Evolutionary conservation across 1,140 invertebrate species (phyloP).

Genomic region (Gryon sp.): DNA sequence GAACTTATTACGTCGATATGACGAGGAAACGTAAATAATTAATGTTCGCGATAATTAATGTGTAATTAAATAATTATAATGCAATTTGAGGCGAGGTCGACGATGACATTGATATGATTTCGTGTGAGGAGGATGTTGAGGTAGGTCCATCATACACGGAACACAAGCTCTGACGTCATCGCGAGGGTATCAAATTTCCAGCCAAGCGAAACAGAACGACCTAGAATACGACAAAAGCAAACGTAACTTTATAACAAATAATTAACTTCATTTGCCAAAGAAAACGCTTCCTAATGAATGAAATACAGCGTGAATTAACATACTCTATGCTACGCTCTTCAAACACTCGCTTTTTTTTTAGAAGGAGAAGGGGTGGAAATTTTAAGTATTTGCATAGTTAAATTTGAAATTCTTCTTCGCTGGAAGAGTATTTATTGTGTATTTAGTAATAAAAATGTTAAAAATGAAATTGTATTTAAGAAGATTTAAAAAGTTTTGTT

Average conservation of each 20-base stretch:
- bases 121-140: constrained; percentile 45
- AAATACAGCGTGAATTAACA: constrained; percentile 24
- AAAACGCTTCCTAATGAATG: constrained; percentile 18
- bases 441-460: too few species aligned
- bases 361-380: too few species aligned
- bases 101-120: constrained; percentile 52
- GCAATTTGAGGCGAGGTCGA: constrained; percentile 34
- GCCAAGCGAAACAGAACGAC: constrained; percentile 28
- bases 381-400: too few species aligned
- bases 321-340: background rate
- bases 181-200: constrained; percentile 48
- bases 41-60: constrained; percentile 32
- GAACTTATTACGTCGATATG: constrained; percentile 1
- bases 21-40: constrained; percentile 25
- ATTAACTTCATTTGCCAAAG: constrained; percentile 23
- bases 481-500: too few species aligned
- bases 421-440: too few species aligned
- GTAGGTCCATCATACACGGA: constrained; percentile 39
- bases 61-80: constrained; percentile 51
- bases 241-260: constrained; percentile 31
- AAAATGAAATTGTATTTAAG: too few species aligned
- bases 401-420: too few species aligned
- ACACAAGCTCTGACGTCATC: constrained; percentile 42
- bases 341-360: too few species aligned
- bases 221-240: constrained; percentile 33